phyloP scores from a whole-genome alignment of 2,888 invertebrate species.

The Melinaea menophilus region DNA sequence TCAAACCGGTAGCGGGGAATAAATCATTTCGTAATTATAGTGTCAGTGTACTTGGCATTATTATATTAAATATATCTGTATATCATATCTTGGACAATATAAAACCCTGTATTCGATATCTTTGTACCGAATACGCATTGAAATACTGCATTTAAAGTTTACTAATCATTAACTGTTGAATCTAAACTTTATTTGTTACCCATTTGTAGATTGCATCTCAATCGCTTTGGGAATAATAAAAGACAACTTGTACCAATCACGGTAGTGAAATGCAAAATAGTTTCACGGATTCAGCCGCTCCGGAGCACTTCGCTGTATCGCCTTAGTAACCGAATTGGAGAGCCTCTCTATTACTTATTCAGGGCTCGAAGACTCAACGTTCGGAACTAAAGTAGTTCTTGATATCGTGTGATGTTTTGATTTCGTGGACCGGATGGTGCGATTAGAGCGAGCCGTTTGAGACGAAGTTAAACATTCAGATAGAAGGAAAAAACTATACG shows the following conservation, averaged over 20 bases:
- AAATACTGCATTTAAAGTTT: no score
- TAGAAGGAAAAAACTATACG: no score
- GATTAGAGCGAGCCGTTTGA: neutral
- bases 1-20: constrained; percentile 12
- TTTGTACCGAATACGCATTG: no score
- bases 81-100: no score
- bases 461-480: no score
- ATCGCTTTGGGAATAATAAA: constrained; percentile 37
- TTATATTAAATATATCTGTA: no score
- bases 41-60: no score
- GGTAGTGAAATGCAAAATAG: constrained; percentile 48
- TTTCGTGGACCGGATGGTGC: constrained; percentile 2
- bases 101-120: no score
- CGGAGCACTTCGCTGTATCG: constrained; percentile 25
- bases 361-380: constrained; percentile 15
- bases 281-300: constrained; percentile 36
- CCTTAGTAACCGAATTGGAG: constrained; percentile 25
- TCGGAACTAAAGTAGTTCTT: constrained; percentile 21
- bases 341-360: constrained; percentile 22
- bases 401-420: constrained; percentile 23
- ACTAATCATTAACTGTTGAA: no score
- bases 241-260: constrained; percentile 46
- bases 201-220: no score
- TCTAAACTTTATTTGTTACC: no score
- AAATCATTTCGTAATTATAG: neutral